Evolutionary conservation across 2,888 invertebrate genomes (phyloP), one percentile per base, ranked within the genome.

Genomic region (Gasteruption jaculator): DNA sequence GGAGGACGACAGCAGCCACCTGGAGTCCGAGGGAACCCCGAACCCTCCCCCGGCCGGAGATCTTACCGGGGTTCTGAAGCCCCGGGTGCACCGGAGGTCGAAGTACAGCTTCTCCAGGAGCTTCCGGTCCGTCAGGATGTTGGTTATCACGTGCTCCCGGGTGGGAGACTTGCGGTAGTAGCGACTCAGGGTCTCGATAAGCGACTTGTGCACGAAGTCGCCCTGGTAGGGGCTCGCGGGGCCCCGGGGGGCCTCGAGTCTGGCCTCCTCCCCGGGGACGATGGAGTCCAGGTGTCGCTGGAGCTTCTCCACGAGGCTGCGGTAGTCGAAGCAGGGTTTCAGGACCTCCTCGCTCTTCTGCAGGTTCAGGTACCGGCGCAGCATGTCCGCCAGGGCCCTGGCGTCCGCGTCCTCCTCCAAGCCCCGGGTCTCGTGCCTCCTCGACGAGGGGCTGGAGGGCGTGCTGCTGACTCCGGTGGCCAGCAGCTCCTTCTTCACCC

Each of bases 31-130:
- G 0, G 67, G 69, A 10, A 63, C 67, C 1, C 64, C 65, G 29
- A 66, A 70, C 2, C 65, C 65, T 2, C 69, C 69, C 2, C 63
- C 66, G 1, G 64, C 65, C 14, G 67, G 53, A n/a, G n/a, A n/a
- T n/a, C n/a, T n/a, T n/a, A n/a, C n/a, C 3, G 68, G 67, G 12
- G 74, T 73, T 20, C 76, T 58, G 48, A 78, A 79, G 1, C 76
- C 75, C 49, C 82, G 79, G 18, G 85, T 78, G 58, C 83, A 82
- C 49, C 85, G 75, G 52, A 85, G 73, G 58, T 85, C 85, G 61
- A 84, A 83, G 61, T 85, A 85, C 20, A 85, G 72, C 64, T 80
- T 83, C 65, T 85, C 86, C 38, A 89, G 72, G 18, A 85, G 74
- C 58, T 80, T 82, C 55, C 86, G 77, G 65, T 89, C 83, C 7